phyloP scores from a whole-genome alignment of 2,113 vertebrate species.

The Mandrillus leucophaeus region DNA sequence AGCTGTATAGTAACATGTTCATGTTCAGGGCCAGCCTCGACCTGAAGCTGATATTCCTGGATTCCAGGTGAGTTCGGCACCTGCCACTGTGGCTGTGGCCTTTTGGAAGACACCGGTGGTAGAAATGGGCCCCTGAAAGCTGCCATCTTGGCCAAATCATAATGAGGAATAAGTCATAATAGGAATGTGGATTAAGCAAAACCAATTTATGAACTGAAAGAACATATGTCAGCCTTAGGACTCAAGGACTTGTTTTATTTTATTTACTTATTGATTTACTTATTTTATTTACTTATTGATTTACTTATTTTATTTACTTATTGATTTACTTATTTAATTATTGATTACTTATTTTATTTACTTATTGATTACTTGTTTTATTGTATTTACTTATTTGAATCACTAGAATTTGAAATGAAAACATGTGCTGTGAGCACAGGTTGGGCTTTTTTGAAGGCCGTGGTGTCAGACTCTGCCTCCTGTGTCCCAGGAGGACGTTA shows the following conservation, averaged over 20 bases:
- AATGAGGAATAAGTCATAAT: accelerated
- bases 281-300: no score
- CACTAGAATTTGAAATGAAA: neutral
- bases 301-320: neutral
- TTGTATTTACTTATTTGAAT: neutral
- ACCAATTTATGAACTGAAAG: neutral
- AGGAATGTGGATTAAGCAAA: neutral
- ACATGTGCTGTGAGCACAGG: neutral
- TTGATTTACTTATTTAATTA: no score
- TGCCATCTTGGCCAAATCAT: accelerated
- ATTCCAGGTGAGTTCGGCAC: constrained; percentile 89
- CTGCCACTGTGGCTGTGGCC: accelerated
- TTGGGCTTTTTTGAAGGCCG: neutral
- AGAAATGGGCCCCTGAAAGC: neutral
- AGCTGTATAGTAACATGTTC: constrained; percentile 97
- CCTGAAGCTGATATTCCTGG: constrained; percentile 95
- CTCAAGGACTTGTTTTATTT: neutral
- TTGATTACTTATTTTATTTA: neutral
- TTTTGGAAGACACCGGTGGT: accelerated
- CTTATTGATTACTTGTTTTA: neutral
- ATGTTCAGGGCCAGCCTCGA: constrained; percentile 97
- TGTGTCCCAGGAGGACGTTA: neutral
- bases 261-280: neutral
- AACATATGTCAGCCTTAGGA: neutral
- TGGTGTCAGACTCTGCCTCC: neutral